Evolutionary conservation across 2,888 invertebrate species (phyloP).

Genomic region (Ectropis crepuscularia): DNA sequence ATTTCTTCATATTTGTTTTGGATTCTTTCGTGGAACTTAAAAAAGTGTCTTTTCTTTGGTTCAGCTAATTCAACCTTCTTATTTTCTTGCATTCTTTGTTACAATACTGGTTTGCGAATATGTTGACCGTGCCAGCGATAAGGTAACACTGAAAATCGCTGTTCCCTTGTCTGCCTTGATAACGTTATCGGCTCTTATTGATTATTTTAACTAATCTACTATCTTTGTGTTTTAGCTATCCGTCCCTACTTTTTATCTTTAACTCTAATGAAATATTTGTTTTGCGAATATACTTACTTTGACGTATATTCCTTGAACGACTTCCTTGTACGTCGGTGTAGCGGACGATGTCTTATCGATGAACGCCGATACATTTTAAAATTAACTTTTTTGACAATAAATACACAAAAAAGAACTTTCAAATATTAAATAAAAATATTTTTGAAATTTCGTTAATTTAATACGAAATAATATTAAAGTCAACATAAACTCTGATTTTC

Average conservation of each 20-base stretch:
- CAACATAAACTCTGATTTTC: no score
- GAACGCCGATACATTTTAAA: no score
- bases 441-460: no score
- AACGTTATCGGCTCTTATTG: constrained; percentile 69
- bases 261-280: constrained; percentile 3
- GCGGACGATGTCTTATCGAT: no score
- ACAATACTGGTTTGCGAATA: constrained; percentile 27
- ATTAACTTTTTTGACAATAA: no score
- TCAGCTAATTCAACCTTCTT: constrained; percentile 42
- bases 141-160: constrained; percentile 49
- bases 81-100: constrained; percentile 53
- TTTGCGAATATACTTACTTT: not conserved
- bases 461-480: no score
- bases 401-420: no score
- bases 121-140: constrained; percentile 38
- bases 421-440: no score
- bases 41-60: constrained; percentile 60
- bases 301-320: not conserved
- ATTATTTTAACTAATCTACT: constrained; percentile 66
- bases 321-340: no score
- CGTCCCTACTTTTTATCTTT: constrained; percentile 1
- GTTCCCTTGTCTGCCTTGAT: constrained; percentile 42
- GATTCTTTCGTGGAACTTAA: constrained; percentile 67
- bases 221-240: constrained; percentile 42
- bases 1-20: constrained; percentile 73